These are phyloP conservation scores for Hylaeus volcanicus DNA, from an alignment of 1,140 invertebrate species.

Conservation along the genomic window DNA sequence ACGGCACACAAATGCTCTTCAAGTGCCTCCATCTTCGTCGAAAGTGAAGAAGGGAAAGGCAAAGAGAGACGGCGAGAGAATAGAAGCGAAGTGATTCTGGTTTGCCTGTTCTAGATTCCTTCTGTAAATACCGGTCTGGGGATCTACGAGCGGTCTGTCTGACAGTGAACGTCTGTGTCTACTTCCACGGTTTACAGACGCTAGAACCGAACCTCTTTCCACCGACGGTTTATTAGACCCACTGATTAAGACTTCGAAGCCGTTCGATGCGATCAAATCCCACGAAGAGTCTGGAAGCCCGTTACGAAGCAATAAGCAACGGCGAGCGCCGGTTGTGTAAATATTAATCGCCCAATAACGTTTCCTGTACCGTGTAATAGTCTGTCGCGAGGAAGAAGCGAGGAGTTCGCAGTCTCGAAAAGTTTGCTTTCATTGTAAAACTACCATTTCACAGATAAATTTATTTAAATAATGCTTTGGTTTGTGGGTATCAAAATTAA, in stretches of 20 bases:
- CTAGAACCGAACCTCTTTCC: not conserved
- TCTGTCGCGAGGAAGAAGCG: no score
- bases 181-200: conserved; percentile 30
- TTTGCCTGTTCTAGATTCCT: conserved; percentile 67
- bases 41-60: conserved; percentile 24
- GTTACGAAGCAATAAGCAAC: not conserved
- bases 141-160: conserved; percentile 24
- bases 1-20: conserved; percentile 56
- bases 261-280: conserved; percentile 24
- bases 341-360: no score
- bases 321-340: no score
- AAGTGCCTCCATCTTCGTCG: conserved; percentile 44
- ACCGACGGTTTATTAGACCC: conserved; percentile 42
- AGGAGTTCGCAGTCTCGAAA: no score
- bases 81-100: conserved; percentile 55
- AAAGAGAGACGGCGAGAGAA: not conserved
- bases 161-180: conserved; percentile 48
- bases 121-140: conserved; percentile 63
- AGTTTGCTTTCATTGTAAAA: no score
- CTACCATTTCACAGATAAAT: no score
- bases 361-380: no score
- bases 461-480: no score
- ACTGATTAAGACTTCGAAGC: conserved; percentile 35
- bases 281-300: not conserved
- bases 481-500: no score